Conservation (phyloP, 1,140 invertebrate genomes). For the Eurytemora carolleeae region DNA sequence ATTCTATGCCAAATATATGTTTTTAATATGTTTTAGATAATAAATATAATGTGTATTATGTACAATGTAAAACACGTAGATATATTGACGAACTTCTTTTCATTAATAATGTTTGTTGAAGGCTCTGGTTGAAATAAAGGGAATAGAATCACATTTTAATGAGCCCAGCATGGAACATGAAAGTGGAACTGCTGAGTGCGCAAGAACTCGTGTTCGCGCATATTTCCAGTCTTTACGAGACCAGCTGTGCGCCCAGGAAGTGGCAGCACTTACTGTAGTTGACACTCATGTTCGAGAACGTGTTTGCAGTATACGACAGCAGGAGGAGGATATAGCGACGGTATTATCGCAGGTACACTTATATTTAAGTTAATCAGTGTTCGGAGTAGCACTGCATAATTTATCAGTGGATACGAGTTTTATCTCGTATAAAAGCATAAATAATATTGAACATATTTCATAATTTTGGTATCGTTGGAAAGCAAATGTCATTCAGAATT, state of each 20-base stretch:
- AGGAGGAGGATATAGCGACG: slow-evolving; percentile 36
- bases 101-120: background rate
- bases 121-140: background rate
- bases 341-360: slow-evolving; percentile 32
- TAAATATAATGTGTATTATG: too few species aligned
- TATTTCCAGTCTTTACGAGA: slow-evolving; percentile 36
- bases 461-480: too few species aligned
- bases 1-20: too few species aligned
- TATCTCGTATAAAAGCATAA: too few species aligned
- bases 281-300: slow-evolving; percentile 37
- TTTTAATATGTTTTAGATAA: too few species aligned
- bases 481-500: too few species aligned
- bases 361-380: too few species aligned
- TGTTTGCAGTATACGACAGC: slow-evolving; percentile 34
- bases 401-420: too few species aligned
- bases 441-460: too few species aligned
- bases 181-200: slow-evolving; percentile 29
- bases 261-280: slow-evolving; percentile 33
- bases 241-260: slow-evolving; percentile 34
- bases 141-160: slow-evolving; percentile 24
- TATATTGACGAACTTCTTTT: slow-evolving; percentile 8
- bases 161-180: slow-evolving; percentile 21
- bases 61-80: too few species aligned
- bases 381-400: too few species aligned
- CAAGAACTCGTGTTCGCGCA: slow-evolving; percentile 29